Conservation (phyloP, 2,888 invertebrate species). For the Polia nebulosa region DNA sequence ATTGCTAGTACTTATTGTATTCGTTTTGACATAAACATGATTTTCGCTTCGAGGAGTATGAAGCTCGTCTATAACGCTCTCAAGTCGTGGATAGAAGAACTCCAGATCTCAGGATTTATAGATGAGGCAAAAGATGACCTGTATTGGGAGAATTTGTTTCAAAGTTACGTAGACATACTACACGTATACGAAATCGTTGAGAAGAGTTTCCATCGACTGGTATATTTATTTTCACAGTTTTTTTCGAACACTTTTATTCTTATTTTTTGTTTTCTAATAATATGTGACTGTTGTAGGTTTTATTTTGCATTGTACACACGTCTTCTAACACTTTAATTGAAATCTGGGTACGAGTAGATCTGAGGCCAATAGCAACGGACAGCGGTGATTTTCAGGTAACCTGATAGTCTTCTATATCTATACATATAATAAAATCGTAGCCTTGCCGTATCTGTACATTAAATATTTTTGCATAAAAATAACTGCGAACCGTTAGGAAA, state of each 20-base stretch:
- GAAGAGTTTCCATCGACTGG: constrained; percentile 9
- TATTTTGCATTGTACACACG: not conserved
- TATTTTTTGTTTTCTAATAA: no score
- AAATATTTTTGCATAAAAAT: no score
- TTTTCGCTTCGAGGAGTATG: constrained; percentile 17
- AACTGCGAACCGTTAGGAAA: no score
- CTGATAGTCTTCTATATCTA: no score
- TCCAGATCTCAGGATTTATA: constrained; percentile 1
- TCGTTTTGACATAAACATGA: constrained; percentile 20
- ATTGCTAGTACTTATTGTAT: not conserved
- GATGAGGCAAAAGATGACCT: not conserved
- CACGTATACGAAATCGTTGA: constrained; percentile 24
- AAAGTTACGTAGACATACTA: constrained; percentile 9
- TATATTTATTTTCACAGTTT: not conserved
- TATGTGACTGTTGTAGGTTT: not conserved
- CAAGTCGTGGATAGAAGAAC: constrained; percentile 5
- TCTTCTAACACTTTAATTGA: not conserved
- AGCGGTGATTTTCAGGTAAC: not conserved
- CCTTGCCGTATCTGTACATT: no score
- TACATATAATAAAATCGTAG: no score
- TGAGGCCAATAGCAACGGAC: not conserved
- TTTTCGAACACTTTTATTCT: not conserved
- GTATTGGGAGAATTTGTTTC: constrained; percentile 24
- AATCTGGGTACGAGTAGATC: not conserved
- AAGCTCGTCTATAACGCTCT: constrained; percentile 6